Percentiles rank a stretch among this genome's conserved stretches.
phyloP scores from a whole-genome alignment of 1,140 invertebrate genomes.

The Drosophila triauraria region DNA sequence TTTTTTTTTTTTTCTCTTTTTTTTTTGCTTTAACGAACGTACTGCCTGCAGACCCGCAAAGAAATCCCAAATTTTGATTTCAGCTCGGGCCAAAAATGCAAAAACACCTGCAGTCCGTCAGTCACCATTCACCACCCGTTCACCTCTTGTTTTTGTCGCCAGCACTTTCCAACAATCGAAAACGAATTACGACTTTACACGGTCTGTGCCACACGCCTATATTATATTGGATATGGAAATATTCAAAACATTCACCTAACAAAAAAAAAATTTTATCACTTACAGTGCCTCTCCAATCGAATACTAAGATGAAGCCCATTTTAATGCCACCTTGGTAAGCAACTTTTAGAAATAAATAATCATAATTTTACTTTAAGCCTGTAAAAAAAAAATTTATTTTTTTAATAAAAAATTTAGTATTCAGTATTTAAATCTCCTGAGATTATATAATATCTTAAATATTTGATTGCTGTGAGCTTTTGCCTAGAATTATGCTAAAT shows the following conservation, averaged over 20 bases:
- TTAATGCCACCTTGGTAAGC: too few relatives aligned
- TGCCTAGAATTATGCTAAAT: too few relatives aligned
- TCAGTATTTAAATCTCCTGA: too few relatives aligned
- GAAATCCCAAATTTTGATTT: constrained; percentile 35
- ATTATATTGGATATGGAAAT: constrained; percentile 2
- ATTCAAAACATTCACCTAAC: background rate
- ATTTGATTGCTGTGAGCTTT: too few relatives aligned
- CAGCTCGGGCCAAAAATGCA: constrained; percentile 18
- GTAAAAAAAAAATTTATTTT: too few relatives aligned
- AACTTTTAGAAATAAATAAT: too few relatives aligned
- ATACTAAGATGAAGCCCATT: too few relatives aligned
- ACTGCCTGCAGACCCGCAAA: constrained; percentile 22
- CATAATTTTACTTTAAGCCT: too few relatives aligned
- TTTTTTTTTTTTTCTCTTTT: constrained; percentile 3
- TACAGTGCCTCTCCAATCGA: too few relatives aligned
- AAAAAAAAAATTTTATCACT: background rate
- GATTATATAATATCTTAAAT: too few relatives aligned
- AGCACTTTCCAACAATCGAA: constrained; percentile 27
- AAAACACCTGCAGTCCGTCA: constrained; percentile 32
- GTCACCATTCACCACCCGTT: background rate
- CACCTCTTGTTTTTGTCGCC: constrained; percentile 1
- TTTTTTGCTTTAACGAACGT: constrained; percentile 20
- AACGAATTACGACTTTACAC: background rate
- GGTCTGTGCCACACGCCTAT: background rate
- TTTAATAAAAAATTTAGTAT: too few relatives aligned